Percentiles rank a stretch among this genome's conserved stretches.
These are phyloP conservation scores for Patagioenas fasciata DNA, from an alignment of 2,113 vertebrate species.

Conservation along the genomic window DNA sequence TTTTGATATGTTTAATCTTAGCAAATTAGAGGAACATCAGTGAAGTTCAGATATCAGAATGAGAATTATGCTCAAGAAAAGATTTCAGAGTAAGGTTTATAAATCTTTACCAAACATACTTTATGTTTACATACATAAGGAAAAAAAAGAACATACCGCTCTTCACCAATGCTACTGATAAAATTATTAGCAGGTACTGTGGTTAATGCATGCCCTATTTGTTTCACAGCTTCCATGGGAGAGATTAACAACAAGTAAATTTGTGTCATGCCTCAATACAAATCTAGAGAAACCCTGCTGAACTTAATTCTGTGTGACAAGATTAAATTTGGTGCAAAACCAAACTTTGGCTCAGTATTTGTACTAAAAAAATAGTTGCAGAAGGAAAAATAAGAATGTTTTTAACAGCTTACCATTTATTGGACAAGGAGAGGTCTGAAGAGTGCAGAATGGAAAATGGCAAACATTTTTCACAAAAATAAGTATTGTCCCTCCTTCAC, in stretches of 20 bases:
- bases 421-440: conserved; percentile 24
- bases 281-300: background rate
- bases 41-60: background rate
- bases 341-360: conserved; percentile 10
- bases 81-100: background rate
- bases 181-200: background rate
- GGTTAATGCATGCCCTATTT: background rate
- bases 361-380: conserved; percentile 22
- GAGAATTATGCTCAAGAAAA: background rate
- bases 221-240: background rate
- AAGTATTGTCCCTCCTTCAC: conserved; percentile 17
- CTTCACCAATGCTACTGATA: background rate
- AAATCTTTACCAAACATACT: background rate
- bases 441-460: conserved; percentile 41
- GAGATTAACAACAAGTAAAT: background rate
- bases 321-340: conserved; percentile 45
- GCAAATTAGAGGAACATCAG: background rate
- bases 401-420: conserved; percentile 31
- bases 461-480: conserved; percentile 49
- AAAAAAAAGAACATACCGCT: background rate
- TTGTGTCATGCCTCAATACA: background rate
- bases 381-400: background rate
- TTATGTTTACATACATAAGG: background rate
- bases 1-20: background rate
- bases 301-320: background rate